Conservation (phyloP, 2,797 vertebrate species). For the Hemibagrus guttatus region DNA sequence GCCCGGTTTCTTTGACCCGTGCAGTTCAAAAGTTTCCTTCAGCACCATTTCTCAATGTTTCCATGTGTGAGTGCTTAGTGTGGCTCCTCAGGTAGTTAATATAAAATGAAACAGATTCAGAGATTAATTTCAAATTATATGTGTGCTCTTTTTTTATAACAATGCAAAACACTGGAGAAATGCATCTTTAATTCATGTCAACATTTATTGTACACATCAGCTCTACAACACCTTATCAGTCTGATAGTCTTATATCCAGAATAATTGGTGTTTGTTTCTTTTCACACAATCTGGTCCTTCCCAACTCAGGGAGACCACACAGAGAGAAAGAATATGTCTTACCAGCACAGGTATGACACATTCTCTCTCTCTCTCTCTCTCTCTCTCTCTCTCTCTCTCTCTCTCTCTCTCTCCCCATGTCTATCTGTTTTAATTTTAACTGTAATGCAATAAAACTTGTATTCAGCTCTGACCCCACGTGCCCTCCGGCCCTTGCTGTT, state of each 20-base stretch:
- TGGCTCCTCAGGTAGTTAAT: not conserved
- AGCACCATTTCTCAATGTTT: too few species aligned
- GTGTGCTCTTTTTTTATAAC: not conserved
- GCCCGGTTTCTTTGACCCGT: not conserved
- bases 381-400: not conserved
- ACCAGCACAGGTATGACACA: too few species aligned
- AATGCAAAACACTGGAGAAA: not conserved
- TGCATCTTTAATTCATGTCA: not conserved
- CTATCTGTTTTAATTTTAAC: constrained; percentile 47
- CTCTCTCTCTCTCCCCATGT: constrained; percentile 15
- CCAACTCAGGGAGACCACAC: too few species aligned
- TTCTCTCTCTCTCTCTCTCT: not conserved
- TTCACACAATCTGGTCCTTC: not conserved
- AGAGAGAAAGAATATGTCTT: too few species aligned
- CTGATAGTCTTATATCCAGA: not conserved
- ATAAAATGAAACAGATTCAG: not conserved
- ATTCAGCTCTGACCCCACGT: constrained; percentile 16
- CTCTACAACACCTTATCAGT: not conserved
- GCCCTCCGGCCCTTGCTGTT: constrained; percentile 47
- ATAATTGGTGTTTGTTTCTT: not conserved
- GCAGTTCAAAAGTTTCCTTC: not conserved
- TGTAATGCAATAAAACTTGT: constrained; percentile 52
- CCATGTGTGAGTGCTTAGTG: not conserved
- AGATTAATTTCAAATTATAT: not conserved
- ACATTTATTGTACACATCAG: not conserved